Evolutionary conservation across 2,113 vertebrate genomes (phyloP).

Genomic region (Holacanthus passer): DNA sequence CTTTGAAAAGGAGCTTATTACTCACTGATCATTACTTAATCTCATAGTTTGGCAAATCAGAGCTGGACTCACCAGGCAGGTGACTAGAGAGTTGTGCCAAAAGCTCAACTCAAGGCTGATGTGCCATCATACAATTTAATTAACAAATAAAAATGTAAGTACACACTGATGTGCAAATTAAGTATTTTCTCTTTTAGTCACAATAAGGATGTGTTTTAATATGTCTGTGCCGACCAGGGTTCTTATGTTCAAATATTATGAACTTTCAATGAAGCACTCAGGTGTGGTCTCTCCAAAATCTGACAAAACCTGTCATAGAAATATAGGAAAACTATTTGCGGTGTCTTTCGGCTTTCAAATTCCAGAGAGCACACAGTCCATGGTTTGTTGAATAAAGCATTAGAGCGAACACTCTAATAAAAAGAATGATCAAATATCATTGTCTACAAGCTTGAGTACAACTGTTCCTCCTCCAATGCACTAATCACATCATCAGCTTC

Average conservation of each 20-base stretch:
- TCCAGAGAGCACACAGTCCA: not conserved
- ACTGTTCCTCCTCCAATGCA: conserved; percentile 18
- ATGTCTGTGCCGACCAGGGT: not conserved
- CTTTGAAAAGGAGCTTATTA: too few species aligned
- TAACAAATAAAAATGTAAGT: not conserved
- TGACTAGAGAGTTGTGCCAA: not conserved
- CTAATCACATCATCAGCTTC: conserved; percentile 66
- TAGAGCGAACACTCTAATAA: not conserved
- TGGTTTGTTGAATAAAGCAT: conserved; percentile 15
- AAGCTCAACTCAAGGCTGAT: not conserved
- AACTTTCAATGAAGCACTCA: not conserved
- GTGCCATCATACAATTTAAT: not conserved
- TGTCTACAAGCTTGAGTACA: conserved; percentile 8
- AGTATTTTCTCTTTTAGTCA: not conserved
- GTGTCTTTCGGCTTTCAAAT: not conserved
- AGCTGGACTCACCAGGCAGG: not conserved
- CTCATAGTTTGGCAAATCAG: too few species aligned
- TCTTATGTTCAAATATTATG: not conserved
- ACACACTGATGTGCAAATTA: not conserved
- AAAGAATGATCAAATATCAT: conserved; percentile 19
- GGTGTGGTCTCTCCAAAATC: not conserved
- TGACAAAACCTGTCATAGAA: not conserved
- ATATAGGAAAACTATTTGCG: not conserved
- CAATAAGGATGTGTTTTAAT: not conserved
- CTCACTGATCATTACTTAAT: too few species aligned